Evolutionary conservation across 2,797 vertebrate genomes (phyloP).

Genomic region (Tadarida brasiliensis): DNA sequence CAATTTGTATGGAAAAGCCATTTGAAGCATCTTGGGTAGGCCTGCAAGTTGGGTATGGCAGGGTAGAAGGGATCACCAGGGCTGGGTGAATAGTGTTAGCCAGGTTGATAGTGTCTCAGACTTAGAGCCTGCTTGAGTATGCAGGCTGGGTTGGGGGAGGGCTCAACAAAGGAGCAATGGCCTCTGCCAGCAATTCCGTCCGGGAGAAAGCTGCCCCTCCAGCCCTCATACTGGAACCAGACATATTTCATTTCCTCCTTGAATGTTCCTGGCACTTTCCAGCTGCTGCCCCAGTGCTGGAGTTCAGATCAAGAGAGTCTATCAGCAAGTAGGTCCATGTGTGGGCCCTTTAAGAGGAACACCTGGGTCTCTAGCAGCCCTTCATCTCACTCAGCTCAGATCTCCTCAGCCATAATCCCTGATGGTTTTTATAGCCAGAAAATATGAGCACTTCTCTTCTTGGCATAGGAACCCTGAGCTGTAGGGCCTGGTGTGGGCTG

Average conservation of each 20-base stretch:
- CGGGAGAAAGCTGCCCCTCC: background rate
- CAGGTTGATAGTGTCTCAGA: background rate
- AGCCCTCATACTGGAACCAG: background rate
- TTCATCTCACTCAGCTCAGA: background rate
- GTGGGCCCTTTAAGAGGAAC: background rate
- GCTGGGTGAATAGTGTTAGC: background rate
- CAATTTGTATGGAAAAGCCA: background rate
- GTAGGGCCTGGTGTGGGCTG: background rate
- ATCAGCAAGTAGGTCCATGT: background rate
- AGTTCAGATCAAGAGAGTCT: background rate
- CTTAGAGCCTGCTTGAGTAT: background rate
- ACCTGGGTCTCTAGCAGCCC: background rate
- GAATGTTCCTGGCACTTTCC: background rate
- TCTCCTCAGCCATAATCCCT: background rate
- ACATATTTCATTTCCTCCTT: background rate
- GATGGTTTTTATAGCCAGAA: background rate
- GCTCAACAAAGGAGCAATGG: background rate
- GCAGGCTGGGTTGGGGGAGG: background rate
- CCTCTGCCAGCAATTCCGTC: background rate
- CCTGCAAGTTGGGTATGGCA: no score
- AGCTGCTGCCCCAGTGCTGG: background rate
- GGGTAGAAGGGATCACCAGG: background rate
- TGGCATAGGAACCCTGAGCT: background rate
- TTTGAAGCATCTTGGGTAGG: background rate
- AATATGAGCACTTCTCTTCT: background rate